These are phyloP conservation scores for Ranitomeya variabilis DNA, from an alignment of 2,113 vertebrate genomes.

Conservation along the genomic window DNA sequence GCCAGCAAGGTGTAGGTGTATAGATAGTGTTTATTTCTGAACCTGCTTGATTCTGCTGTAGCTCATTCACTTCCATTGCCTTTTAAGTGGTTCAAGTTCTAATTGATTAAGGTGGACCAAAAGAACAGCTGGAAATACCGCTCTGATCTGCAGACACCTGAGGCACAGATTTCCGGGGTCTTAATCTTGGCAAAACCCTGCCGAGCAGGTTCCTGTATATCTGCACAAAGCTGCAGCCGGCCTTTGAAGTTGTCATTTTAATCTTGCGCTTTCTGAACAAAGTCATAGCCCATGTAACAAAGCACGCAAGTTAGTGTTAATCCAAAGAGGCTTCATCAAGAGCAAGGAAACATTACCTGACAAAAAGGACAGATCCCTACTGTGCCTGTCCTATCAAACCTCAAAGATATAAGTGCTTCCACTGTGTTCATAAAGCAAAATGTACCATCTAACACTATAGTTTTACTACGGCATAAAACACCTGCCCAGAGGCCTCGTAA, in stretches of 20 bases:
- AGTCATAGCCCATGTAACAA: slow-evolving; percentile 53
- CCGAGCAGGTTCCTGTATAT: slow-evolving; percentile 23
- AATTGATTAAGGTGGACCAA: slow-evolving; percentile 53
- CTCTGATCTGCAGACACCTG: slow-evolving; percentile 49
- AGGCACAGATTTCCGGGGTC: slow-evolving; percentile 54
- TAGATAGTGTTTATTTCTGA: slow-evolving; percentile 19
- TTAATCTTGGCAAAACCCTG: slow-evolving; percentile 51
- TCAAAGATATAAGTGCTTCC: slow-evolving; percentile 60
- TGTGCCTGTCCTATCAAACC: slow-evolving; percentile 56
- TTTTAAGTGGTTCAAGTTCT: slow-evolving; percentile 54
- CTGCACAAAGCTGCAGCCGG: neutral
- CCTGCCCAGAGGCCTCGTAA: slow-evolving; percentile 67
- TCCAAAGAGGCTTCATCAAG: slow-evolving; percentile 42
- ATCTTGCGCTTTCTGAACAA: slow-evolving; percentile 46
- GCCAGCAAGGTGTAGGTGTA: neutral
- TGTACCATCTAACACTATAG: slow-evolving; percentile 63
- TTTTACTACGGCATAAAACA: slow-evolving; percentile 67
- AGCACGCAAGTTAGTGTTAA: slow-evolving; percentile 39
- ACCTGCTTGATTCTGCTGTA: slow-evolving; percentile 1
- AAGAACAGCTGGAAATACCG: slow-evolving; percentile 50
- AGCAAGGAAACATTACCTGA: slow-evolving; percentile 44
- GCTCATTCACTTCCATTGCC: neutral
- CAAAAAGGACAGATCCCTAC: slow-evolving; percentile 40
- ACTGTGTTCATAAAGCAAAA: slow-evolving; percentile 58
- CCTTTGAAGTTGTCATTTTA: slow-evolving; percentile 55